These are phyloP conservation scores for Rambutsinella grinnellia DNA, from an alignment of 2,888 invertebrate species.

Conservation along the genomic window DNA sequence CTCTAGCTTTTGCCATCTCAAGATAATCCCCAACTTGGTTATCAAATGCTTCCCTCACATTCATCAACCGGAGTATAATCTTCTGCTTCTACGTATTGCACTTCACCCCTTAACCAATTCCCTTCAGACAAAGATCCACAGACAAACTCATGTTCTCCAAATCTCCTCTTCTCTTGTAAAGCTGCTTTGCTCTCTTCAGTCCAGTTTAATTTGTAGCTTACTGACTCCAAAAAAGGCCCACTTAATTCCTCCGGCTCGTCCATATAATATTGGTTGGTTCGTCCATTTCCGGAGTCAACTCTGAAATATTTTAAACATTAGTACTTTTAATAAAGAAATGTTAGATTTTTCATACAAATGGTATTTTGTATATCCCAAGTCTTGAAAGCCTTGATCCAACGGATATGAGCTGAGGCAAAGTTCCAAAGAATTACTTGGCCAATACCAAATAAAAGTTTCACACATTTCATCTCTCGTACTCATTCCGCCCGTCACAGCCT, in stretches of 20 bases:
- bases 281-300: neutral
- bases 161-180: constrained; percentile 17
- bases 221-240: constrained; percentile 10
- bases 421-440: neutral
- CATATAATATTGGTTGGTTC: neutral
- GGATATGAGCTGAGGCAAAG: neutral
- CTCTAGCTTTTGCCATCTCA: too few species aligned
- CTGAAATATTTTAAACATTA: neutral
- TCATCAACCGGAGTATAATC: too few species aligned
- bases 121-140: too few species aligned
- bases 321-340: neutral
- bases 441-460: constrained; percentile 7
- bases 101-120: too few species aligned
- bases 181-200: constrained; percentile 9
- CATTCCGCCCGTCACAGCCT: constrained; percentile 13
- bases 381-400: neutral
- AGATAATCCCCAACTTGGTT: too few species aligned
- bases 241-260: constrained; percentile 6
- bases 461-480: constrained; percentile 21
- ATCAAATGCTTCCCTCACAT: too few species aligned
- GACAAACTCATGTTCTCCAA: constrained; percentile 8
- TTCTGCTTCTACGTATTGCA: too few species aligned
- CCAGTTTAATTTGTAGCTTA: constrained; percentile 27
- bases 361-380: constrained; percentile 9
- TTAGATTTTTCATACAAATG: neutral